phyloP scores from a whole-genome alignment of 2,888 invertebrate species.

The Octodonta nipae region DNA sequence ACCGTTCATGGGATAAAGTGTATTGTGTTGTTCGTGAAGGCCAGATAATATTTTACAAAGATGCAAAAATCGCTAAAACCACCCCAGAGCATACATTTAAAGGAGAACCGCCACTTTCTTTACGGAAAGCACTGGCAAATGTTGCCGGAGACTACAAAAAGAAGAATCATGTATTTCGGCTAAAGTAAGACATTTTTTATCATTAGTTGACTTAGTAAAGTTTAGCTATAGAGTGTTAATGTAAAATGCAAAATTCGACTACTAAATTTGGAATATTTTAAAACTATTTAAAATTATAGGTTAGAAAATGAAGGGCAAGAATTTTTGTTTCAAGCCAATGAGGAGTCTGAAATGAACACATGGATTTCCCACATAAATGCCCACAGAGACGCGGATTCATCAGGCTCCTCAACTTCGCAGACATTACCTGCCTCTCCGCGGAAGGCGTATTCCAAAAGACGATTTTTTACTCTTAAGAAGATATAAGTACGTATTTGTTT shows the following conservation, averaged over 20 bases:
- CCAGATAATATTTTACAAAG: slow-evolving; percentile 87
- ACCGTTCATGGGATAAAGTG: slow-evolving; percentile 67
- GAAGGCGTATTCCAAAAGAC: slow-evolving; percentile 83
- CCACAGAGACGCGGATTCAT: slow-evolving; percentile 55
- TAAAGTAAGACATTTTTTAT: too few relatives aligned
- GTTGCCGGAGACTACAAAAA: slow-evolving; percentile 95
- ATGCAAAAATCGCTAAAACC: slow-evolving; percentile 79
- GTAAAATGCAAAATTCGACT: too few relatives aligned
- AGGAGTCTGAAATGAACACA: slow-evolving; percentile 81
- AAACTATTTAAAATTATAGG: too few relatives aligned
- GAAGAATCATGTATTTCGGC: slow-evolving; percentile 96
- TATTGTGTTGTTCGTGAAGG: slow-evolving; percentile 79
- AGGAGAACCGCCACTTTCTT: slow-evolving; percentile 75
- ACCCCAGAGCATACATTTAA: slow-evolving; percentile 81
- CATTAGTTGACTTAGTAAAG: too few relatives aligned
- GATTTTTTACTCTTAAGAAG: slow-evolving; percentile 97
- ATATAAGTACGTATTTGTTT: too few relatives aligned
- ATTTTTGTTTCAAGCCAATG: slow-evolving; percentile 95
- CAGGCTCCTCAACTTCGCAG: slow-evolving; percentile 70
- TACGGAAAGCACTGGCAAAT: slow-evolving; percentile 73
- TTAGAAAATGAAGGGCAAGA: slow-evolving; percentile 85
- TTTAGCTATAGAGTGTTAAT: too few relatives aligned
- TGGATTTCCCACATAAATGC: slow-evolving; percentile 80
- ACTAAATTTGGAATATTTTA: too few relatives aligned
- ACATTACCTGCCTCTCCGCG: slow-evolving; percentile 86